Evolutionary conservation across 2,888 invertebrate genomes (phyloP).

Genomic region (Thalpophila matura): DNA sequence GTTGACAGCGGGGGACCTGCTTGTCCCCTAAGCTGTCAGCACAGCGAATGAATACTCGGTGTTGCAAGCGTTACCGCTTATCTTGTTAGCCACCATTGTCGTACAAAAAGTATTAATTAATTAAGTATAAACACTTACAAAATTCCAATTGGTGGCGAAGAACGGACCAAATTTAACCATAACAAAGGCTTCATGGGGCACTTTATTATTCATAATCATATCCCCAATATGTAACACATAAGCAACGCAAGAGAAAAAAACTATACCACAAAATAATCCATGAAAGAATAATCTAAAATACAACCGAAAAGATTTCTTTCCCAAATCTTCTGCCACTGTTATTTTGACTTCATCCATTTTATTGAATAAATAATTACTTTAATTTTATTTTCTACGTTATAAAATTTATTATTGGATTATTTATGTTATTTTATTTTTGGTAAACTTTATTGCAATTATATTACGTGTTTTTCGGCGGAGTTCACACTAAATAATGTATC

Average conservation of each 20-base stretch:
- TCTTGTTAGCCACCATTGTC: no score
- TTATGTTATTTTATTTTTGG: not conserved
- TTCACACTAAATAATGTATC: not conserved
- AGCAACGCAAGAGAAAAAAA: not conserved
- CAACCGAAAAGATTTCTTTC: constrained; percentile 12
- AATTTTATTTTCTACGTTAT: not conserved
- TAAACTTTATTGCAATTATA: not conserved
- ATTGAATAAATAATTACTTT: no score
- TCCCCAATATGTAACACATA: accelerated
- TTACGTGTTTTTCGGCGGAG: constrained; percentile 2
- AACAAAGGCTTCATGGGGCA: not conserved
- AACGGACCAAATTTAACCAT: accelerated
- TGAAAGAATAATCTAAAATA: constrained; percentile 19
- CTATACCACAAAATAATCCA: not conserved
- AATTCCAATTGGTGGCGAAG: constrained; percentile 16
- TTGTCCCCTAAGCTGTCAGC: no score
- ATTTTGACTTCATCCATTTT: constrained; percentile 21
- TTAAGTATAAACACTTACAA: constrained; percentile 7
- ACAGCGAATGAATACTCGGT: no score
- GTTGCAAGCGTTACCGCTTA: no score
- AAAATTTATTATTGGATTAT: not conserved
- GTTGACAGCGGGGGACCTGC: no score
- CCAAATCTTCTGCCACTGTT: not conserved
- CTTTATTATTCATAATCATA: not conserved
- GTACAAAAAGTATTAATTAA: no score